Evolutionary conservation across 2,113 vertebrate species (phyloP).

Genomic region (Saimiri boliviensis): DNA sequence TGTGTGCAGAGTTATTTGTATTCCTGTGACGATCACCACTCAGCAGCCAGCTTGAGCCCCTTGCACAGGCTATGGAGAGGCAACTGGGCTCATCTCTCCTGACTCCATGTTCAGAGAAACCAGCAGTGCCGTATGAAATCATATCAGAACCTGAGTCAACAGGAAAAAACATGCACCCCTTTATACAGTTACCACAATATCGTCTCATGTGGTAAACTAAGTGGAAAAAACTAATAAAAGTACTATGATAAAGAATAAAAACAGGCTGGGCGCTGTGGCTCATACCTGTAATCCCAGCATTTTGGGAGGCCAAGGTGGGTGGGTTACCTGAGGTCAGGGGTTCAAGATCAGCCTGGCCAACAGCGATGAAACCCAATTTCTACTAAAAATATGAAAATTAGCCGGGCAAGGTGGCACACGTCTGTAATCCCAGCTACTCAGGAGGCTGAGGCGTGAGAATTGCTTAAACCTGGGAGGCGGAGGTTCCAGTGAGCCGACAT

Average conservation of each 20-base stretch:
- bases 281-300: no score
- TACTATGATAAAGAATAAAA: not conserved
- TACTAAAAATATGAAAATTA: no score
- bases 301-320: no score
- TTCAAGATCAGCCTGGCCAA: no score
- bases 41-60: not conserved
- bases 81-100: not conserved
- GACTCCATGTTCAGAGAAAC: not conserved
- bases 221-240: not conserved
- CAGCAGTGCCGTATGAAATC: not conserved
- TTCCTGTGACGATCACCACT: not conserved
- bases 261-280: no score
- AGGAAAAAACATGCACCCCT: not conserved
- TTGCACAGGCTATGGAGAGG: not conserved
- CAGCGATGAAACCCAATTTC: no score
- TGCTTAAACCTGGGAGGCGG: no score
- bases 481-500: no score
- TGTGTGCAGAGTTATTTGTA: not conserved
- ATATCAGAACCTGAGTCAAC: not conserved
- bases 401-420: no score
- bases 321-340: no score
- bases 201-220: not conserved
- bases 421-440: no score
- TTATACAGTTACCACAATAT: not conserved
- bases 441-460: no score